Conservation (phyloP, 2,797 vertebrate genomes). For the Malacoctenus gilli region DNA sequence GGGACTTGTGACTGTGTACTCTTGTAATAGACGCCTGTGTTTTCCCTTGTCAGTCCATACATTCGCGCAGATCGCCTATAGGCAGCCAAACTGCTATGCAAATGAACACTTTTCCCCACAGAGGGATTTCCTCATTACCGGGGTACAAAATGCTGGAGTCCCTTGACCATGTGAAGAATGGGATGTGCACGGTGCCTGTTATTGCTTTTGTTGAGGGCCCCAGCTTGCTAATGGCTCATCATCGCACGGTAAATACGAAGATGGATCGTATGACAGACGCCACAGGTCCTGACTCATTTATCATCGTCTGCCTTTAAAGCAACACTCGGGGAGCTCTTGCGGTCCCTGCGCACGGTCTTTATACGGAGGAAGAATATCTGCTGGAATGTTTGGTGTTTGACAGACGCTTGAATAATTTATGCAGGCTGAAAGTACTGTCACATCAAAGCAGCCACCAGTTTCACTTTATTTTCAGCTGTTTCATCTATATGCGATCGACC, state of each 20-base stretch:
- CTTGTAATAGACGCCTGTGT: slow-evolving; percentile 30
- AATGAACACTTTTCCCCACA: slow-evolving; percentile 43
- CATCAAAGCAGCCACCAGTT: slow-evolving; percentile 52
- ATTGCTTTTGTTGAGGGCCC: slow-evolving; percentile 56
- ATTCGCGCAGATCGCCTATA: slow-evolving; percentile 45
- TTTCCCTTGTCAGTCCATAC: slow-evolving; percentile 28
- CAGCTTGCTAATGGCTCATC: slow-evolving; percentile 61
- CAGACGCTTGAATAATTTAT: slow-evolving; percentile 60
- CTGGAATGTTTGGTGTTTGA: slow-evolving; percentile 45
- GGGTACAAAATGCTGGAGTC: slow-evolving; percentile 19
- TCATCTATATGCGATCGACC: slow-evolving; percentile 40
- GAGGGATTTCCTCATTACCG: slow-evolving; percentile 45
- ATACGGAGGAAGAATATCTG: slow-evolving; percentile 38
- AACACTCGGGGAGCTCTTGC: slow-evolving; percentile 4
- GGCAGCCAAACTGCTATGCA: slow-evolving; percentile 20
- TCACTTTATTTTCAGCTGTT: slow-evolving; percentile 42
- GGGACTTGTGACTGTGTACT: slow-evolving; percentile 37
- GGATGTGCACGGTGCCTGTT: slow-evolving; percentile 21
- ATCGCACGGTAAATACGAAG: slow-evolving; percentile 60
- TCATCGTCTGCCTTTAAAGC: slow-evolving; percentile 35
- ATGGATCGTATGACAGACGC: slow-evolving; percentile 55
- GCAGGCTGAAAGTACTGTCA: slow-evolving; percentile 37
- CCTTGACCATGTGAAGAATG: slow-evolving; percentile 51
- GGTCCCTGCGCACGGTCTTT: slow-evolving; percentile 11
- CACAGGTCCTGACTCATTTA: slow-evolving; percentile 42